These are phyloP conservation scores for Scaptomyza polygonia DNA, from an alignment of 2,888 invertebrate species.

Conservation along the genomic window DNA sequence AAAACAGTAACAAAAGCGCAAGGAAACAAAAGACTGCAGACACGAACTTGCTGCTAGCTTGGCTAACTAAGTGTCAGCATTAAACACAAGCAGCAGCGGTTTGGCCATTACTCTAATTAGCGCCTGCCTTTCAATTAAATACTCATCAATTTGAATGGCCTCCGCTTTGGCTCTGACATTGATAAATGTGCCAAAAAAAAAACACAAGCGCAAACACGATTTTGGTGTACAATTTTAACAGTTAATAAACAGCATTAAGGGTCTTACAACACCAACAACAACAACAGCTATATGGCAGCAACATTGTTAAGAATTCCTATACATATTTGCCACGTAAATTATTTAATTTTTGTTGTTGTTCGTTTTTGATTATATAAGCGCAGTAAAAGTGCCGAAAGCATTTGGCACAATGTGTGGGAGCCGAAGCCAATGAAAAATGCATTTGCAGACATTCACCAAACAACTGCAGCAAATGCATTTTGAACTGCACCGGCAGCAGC, in stretches of 20 bases:
- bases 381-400: slow-evolving; percentile 77
- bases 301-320: slow-evolving; percentile 58
- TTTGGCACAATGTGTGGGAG: slow-evolving; percentile 81
- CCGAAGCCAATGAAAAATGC: slow-evolving; percentile 73
- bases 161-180: slow-evolving; percentile 73
- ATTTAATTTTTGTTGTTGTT: slow-evolving; percentile 65
- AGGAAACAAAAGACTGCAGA: slow-evolving; percentile 48
- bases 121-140: slow-evolving; percentile 73
- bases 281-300: slow-evolving; percentile 2
- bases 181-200: slow-evolving; percentile 63
- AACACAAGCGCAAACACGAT: slow-evolving; percentile 68
- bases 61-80: slow-evolving; percentile 49
- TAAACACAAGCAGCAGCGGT: slow-evolving; percentile 60
- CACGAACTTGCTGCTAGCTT: slow-evolving; percentile 43
- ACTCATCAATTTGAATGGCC: slow-evolving; percentile 68
- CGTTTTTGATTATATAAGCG: slow-evolving; percentile 66
- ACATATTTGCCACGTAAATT: slow-evolving; percentile 57
- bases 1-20: slow-evolving; percentile 7
- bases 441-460: slow-evolving; percentile 68
- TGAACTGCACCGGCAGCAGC: slow-evolving; percentile 21
- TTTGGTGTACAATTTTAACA: slow-evolving; percentile 51
- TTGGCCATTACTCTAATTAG: slow-evolving; percentile 73
- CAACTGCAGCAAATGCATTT: slow-evolving; percentile 31
- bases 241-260: slow-evolving; percentile 28
- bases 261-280: slow-evolving; percentile 2